Evolutionary conservation across 2,797 vertebrate genomes (phyloP).

Genomic region (Phoebastria nigripes): DNA sequence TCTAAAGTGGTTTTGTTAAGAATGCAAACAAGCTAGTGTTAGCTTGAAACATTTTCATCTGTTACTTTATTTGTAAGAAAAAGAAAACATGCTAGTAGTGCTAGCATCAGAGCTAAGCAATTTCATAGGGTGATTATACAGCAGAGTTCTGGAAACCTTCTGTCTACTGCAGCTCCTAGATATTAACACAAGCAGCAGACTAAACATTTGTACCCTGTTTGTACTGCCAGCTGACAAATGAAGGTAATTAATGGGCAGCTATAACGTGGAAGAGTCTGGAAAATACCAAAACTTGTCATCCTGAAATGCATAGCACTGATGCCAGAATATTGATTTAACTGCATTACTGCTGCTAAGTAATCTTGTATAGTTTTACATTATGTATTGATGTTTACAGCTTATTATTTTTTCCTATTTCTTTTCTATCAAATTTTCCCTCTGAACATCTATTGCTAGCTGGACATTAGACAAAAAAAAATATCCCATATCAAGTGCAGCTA

Average conservation of each 20-base stretch:
- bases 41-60: not conserved
- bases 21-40: not conserved
- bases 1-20: not conserved
- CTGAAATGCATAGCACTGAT: conserved; percentile 35
- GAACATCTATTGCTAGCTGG: conserved; percentile 9
- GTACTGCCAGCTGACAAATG: conserved; percentile 68
- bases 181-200: conserved; percentile 74
- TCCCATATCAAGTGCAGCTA: not conserved
- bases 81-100: conserved; percentile 6
- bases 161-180: conserved; percentile 38
- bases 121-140: conserved; percentile 48
- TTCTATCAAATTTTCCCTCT: not conserved
- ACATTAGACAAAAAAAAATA: not conserved
- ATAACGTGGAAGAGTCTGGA: conserved; percentile 56
- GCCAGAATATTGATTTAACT: conserved; percentile 49
- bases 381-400: not conserved
- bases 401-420: not conserved
- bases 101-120: conserved; percentile 42
- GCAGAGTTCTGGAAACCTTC: conserved; percentile 67
- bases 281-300: conserved; percentile 49
- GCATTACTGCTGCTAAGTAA: not conserved
- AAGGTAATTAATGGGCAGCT: conserved; percentile 75
- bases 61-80: conserved; percentile 16
- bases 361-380: not conserved
- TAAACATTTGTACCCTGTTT: conserved; percentile 74